Evolutionary conservation across 2,113 vertebrate species (phyloP).

Genomic region (Triplophysa rosa): DNA sequence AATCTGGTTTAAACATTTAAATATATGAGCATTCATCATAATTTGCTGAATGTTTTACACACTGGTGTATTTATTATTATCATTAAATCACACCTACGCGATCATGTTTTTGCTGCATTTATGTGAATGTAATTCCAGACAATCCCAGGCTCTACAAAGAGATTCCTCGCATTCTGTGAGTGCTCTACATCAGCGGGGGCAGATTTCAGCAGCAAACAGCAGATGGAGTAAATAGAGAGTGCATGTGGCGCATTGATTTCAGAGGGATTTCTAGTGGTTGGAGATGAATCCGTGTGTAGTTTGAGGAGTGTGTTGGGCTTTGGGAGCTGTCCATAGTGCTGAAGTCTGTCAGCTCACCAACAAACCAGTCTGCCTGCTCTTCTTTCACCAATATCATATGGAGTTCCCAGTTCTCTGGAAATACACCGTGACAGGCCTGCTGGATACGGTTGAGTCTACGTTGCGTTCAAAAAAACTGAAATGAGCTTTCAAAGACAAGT

Average conservation of each 20-base stretch:
- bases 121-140: not conserved
- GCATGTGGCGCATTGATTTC: not conserved
- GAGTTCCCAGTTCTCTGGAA: not conserved
- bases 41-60: too few species aligned
- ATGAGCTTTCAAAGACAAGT: not conserved
- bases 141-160: not conserved
- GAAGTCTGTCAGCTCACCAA: slow-evolving; percentile 53
- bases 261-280: not conserved
- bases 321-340: slow-evolving; percentile 63
- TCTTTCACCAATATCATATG: slow-evolving; percentile 5
- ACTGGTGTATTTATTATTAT: not conserved
- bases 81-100: too few species aligned
- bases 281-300: not conserved
- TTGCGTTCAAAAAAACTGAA: not conserved
- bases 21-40: too few species aligned
- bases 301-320: not conserved
- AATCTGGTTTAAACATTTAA: too few species aligned
- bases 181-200: not conserved
- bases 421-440: not conserved
- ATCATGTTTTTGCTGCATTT: not conserved
- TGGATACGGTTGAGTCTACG: not conserved
- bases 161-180: not conserved
- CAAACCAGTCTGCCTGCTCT: slow-evolving; percentile 20
- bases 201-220: slow-evolving; percentile 11
- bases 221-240: slow-evolving; percentile 1